Evolutionary conservation across 1,140 invertebrate genomes (phyloP).

Genomic region (Apolygus lucorum): DNA sequence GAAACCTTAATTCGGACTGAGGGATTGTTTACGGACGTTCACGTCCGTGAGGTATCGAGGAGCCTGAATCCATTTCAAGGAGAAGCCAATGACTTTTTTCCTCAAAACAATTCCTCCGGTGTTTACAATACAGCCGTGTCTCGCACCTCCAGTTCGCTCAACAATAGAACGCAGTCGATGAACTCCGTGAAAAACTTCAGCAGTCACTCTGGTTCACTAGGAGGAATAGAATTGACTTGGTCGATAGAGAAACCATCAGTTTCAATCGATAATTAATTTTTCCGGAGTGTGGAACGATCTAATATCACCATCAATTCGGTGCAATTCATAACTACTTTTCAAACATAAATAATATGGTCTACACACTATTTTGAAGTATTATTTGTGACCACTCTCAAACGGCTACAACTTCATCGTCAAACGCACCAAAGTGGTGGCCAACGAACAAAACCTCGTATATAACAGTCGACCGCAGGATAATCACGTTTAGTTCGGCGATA

Average conservation of each 20-base stretch:
- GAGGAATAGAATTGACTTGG: no score
- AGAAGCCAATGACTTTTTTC: conserved; percentile 6
- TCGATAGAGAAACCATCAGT: no score
- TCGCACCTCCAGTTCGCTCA: background rate
- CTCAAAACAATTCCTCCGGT: background rate
- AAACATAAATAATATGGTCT: no score
- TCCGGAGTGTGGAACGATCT: no score
- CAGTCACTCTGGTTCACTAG: no score
- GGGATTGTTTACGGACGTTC: conserved; percentile 7
- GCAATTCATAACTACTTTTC: no score
- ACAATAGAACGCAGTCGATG: conserved; percentile 10
- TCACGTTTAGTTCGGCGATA: conserved; percentile 8
- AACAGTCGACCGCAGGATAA: background rate
- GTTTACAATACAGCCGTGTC: conserved; percentile 4
- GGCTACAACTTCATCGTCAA: background rate
- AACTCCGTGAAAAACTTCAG: background rate
- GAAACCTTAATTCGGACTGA: background rate
- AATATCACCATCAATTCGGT: no score
- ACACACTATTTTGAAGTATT: no score
- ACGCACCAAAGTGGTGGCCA: background rate
- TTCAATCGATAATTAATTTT: no score
- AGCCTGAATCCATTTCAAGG: background rate
- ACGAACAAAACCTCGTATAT: background rate
- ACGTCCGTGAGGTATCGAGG: conserved; percentile 12
- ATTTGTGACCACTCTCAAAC: background rate